Base-by-base conservation (phyloP, 2,888 invertebrate genomes). In the Drosophila ezoana region DNA sequence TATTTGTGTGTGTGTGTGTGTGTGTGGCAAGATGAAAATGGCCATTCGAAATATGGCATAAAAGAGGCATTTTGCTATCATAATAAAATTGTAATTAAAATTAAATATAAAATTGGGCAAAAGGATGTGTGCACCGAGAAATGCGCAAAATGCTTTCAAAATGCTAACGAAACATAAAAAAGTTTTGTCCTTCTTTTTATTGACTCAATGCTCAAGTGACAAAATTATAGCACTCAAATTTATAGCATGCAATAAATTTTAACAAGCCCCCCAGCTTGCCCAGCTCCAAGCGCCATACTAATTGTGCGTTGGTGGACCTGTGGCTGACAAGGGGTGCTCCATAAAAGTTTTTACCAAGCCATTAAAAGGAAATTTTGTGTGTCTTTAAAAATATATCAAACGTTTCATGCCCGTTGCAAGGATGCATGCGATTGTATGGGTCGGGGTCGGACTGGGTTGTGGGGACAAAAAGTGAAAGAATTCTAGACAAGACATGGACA, bases 71-170 rank as follows among this genome's bases (percentile, higher is more conserved):
- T 80, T 81, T 68, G 59, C 75, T 75, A 68, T 83, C 75, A 81
- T 84, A 82, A 84, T 83, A 82, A 82, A 82, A 81, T 65, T 81
- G 84, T 76, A 84, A 82, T 82, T 82, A 84, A 84, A 82, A 66
- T 84, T 79, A 79, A 79, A 84, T 72, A 68, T 54, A 51, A 48
- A 58, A 57, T 54, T 64, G 59, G 71, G 65, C 2, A 47, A 51
- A 75, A 14, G 54, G 40, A 63, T 35, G 54, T 61, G 54, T 69
- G 69, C 40, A 47, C 6, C 8, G 14, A 11, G 45, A 41, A 18
- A 40, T 49, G 20, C 37, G 68, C 52, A 18, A 71, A 81, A 79
- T 51, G 79, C 74, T 68, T 60, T 74, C 72, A 45, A 75, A 74
- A 81, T 81, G 77, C 72, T 65, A 73, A 78, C 58, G 57, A 60